Evolutionary conservation across 2,113 vertebrate species (phyloP).

Genomic region (Eonycteris spelaea): DNA sequence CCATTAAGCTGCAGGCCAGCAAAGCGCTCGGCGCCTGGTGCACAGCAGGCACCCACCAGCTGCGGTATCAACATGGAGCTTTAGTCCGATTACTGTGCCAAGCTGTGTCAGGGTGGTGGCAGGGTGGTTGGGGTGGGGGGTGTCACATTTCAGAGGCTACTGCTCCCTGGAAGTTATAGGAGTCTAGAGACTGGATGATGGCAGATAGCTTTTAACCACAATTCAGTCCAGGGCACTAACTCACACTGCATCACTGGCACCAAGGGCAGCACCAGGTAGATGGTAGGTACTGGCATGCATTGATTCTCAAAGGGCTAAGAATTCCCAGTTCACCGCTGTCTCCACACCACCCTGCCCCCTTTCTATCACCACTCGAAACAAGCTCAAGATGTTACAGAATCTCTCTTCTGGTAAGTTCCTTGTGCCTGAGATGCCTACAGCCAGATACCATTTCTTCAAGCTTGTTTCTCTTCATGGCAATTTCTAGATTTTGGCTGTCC

Average conservation of each 20-base stretch:
- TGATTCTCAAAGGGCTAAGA: neutral
- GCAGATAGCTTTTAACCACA: neutral
- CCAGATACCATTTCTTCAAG: neutral
- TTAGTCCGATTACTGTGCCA: neutral
- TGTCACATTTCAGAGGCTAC: neutral
- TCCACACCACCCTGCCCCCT: neutral
- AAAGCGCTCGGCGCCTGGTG: neutral
- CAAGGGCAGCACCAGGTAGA: too few relatives aligned
- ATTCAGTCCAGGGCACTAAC: neutral
- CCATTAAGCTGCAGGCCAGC: neutral
- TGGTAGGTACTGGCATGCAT: neutral
- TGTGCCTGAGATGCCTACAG: neutral
- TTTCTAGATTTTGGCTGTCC: neutral
- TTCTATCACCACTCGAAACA: neutral
- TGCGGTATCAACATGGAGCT: neutral
- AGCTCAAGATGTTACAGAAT: neutral
- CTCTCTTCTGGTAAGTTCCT: neutral
- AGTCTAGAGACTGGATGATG: neutral
- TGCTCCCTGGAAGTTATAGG: neutral
- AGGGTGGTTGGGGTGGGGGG: neutral
- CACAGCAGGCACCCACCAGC: too few relatives aligned
- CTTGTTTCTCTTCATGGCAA: neutral
- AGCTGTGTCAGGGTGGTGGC: too few relatives aligned
- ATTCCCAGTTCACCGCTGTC: neutral
- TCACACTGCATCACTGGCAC: neutral